Percentiles rank a stretch among this genome's conserved stretches.
Evolutionary conservation across 2,797 vertebrate genomes (phyloP).

Genomic region (Trachops cirrhosus): DNA sequence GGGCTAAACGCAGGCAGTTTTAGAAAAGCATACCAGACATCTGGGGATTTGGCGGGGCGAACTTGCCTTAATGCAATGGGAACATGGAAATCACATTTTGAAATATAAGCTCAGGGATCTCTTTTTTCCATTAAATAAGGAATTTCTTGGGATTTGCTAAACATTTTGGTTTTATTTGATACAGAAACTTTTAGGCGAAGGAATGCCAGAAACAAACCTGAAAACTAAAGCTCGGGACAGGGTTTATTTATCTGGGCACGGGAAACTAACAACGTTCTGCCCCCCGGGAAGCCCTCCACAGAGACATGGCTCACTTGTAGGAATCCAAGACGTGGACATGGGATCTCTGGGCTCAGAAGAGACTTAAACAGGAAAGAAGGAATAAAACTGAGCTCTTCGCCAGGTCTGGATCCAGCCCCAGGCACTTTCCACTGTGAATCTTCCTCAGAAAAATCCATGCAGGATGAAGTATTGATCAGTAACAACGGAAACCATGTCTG

Average conservation of each 20-base stretch:
- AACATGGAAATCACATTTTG: slow-evolving; percentile 74
- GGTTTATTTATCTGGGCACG: slow-evolving; percentile 65
- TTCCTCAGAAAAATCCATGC: neutral
- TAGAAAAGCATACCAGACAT: slow-evolving; percentile 47
- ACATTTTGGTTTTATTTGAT: slow-evolving; percentile 72
- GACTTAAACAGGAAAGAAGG: slow-evolving; percentile 29
- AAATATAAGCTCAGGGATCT: slow-evolving; percentile 70
- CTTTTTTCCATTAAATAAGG: slow-evolving; percentile 73
- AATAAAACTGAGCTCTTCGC: neutral
- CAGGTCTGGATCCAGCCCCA: neutral
- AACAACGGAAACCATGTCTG: neutral
- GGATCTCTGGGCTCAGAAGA: slow-evolving; percentile 70
- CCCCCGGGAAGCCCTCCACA: neutral
- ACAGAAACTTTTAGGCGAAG: slow-evolving; percentile 56
- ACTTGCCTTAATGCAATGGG: slow-evolving; percentile 38
- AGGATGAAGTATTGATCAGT: neutral
- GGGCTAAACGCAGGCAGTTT: slow-evolving; percentile 17
- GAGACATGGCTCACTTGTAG: neutral
- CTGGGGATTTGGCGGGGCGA: slow-evolving; percentile 51
- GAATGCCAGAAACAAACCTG: slow-evolving; percentile 68
- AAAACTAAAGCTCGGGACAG: slow-evolving; percentile 18
- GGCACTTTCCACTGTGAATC: neutral
- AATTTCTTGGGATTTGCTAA: slow-evolving; percentile 75
- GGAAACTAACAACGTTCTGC: slow-evolving; percentile 12
- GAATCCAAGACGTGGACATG: neutral